These are phyloP conservation scores for Odontophorus gujanensis DNA, from an alignment of 2,113 vertebrate species.

Conservation along the genomic window DNA sequence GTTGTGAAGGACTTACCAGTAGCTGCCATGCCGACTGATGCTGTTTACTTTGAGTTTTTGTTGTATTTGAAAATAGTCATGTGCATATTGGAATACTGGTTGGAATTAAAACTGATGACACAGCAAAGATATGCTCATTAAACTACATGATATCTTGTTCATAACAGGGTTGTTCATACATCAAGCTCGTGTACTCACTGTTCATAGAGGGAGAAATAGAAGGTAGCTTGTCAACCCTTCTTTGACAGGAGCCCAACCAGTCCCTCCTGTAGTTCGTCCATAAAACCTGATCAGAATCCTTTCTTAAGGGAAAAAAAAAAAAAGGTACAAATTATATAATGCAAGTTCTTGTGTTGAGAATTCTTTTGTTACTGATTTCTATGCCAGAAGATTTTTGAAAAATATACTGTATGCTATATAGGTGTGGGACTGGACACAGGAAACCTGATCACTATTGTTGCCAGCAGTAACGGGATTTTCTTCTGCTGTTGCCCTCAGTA, in stretches of 20 bases:
- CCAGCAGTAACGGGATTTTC: neutral
- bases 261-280: neutral
- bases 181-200: neutral
- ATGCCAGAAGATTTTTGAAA: neutral
- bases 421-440: neutral
- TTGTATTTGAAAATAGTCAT: conserved; percentile 75
- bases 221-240: neutral
- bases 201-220: neutral
- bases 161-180: neutral
- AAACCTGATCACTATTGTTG: neutral
- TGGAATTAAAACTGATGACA: conserved; percentile 73
- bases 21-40: conserved; percentile 51
- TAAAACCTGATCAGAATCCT: neutral
- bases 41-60: conserved; percentile 63
- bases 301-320: neutral
- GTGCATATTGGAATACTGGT: conserved; percentile 59
- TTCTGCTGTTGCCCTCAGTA: neutral
- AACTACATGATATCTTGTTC: conserved; percentile 51
- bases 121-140: conserved; percentile 52
- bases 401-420: neutral
- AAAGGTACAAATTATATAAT: neutral
- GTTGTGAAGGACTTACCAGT: conserved; percentile 65
- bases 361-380: neutral
- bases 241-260: neutral
- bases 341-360: neutral